phyloP scores from a whole-genome alignment of 2,888 invertebrate species.

The Malacosoma neustria region DNA sequence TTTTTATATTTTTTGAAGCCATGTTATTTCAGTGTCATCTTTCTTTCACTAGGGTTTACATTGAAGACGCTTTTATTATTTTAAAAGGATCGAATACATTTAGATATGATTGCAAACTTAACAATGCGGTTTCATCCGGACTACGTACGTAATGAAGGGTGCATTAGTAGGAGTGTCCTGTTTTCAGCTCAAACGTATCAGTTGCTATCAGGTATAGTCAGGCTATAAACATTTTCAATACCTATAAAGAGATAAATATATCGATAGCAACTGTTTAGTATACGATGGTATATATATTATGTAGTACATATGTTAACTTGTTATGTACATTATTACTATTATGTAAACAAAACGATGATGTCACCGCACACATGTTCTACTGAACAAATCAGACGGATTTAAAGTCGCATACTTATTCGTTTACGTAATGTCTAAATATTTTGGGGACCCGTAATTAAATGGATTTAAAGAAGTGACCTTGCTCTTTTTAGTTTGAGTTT shows the following conservation, averaged over 20 bases:
- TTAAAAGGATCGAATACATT: no score
- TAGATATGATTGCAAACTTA: not conserved
- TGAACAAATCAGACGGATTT: slow-evolving; percentile 10
- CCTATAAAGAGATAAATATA: not conserved
- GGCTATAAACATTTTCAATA: slow-evolving; percentile 6
- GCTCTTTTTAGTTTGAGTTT: no score
- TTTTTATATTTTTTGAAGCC: no score
- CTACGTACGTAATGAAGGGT: slow-evolving; percentile 6
- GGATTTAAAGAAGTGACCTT: no score
- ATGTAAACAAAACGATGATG: slow-evolving; percentile 20
- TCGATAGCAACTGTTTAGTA: not conserved
- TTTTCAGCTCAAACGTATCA: slow-evolving; percentile 17
- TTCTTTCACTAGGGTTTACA: no score
- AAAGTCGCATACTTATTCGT: slow-evolving; percentile 8
- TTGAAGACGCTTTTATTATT: no score
- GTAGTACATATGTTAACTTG: slow-evolving; percentile 1
- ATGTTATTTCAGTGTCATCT: no score
- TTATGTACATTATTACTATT: slow-evolving; percentile 3
- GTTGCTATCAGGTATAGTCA: slow-evolving; percentile 14
- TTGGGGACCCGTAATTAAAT: not conserved
- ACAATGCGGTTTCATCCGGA: slow-evolving; percentile 6
- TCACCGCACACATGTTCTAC: slow-evolving; percentile 20
- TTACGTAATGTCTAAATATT: slow-evolving; percentile 3
- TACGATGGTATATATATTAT: not conserved
- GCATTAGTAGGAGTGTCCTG: slow-evolving; percentile 10